Evolutionary conservation across 2,888 invertebrate species (phyloP), one percentile per base, ranked within the genome.

Genomic region (Cephus pygmeus): DNA sequence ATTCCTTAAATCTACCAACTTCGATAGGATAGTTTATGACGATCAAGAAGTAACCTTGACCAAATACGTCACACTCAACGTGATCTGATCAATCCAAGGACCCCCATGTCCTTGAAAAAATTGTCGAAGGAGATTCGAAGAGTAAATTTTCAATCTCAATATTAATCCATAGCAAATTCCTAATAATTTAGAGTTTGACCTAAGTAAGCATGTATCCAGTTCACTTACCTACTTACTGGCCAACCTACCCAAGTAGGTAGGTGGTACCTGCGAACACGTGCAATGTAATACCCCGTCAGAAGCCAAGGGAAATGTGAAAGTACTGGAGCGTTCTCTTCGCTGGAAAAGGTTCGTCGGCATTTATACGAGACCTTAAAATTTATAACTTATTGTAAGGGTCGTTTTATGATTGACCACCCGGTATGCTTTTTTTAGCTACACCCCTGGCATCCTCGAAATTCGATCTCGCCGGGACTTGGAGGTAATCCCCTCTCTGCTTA

Each of bases 371-470:
- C 56, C 56, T 56, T 56, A 23, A 56, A 56, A 23, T 56, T 56
- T 56, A 56, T 56, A 56, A 56, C 56, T 9, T 9, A 56, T 56
- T 56, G 2, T 9, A 56, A 56, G 56, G 23, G 56, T 56, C 56
- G 9, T 23, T 56, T 56, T 56, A 56, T 56, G 56, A 56, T 23
- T 56, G 56, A 56, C 56, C 56, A 56, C 56, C 56, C 56, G 56
- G 56, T 56, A 56, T 56, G 23, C 56, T 56, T 56, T 56, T 40
- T 56, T 56, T 56, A 30, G 74, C 35, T 74, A 74, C 74, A 36
- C 34, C 74, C 74, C 74, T 40, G 74, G 36, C 74, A 40, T 40
- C 30, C 74, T 74, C 74, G 74, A 74, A 74, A 74, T 74, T 74
- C 74, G 74, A 74, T 74, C 74, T 74, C 34, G 36, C 74, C 74